Evolutionary conservation across 2,113 vertebrate genomes (phyloP).

Genomic region (Syngnathus floridae): DNA sequence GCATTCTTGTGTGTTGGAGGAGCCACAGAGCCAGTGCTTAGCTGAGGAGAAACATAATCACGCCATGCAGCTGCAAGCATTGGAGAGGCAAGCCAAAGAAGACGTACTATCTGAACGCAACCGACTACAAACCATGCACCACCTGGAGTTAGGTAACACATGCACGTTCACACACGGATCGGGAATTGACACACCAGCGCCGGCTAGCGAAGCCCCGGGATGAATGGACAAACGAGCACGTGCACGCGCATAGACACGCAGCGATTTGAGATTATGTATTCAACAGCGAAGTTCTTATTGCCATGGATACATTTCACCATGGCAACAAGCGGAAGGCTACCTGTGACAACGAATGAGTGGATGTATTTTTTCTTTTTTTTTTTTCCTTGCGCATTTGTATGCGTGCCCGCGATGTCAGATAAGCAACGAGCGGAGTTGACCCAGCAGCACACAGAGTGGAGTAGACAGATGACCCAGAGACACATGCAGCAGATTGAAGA

Average conservation of each 20-base stretch:
- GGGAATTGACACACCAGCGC: background rate
- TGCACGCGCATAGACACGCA: conserved; percentile 8
- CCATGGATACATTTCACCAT: conserved; percentile 67
- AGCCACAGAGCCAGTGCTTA: conserved; percentile 71
- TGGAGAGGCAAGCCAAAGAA: conserved; percentile 78
- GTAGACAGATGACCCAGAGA: conserved; percentile 73
- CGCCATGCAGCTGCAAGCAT: conserved; percentile 70
- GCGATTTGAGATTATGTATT: conserved; percentile 49
- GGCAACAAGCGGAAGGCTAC: conserved; percentile 60
- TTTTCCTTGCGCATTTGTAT: conserved; percentile 2
- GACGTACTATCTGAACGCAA: conserved; percentile 78
- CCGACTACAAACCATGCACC: conserved; percentile 77
- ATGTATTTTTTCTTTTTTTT: conserved; percentile 23
- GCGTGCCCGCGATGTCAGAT: conserved; percentile 64
- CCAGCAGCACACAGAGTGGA: conserved; percentile 79
- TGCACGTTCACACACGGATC: conserved; percentile 9
- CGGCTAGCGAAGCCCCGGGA: background rate
- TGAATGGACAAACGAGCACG: conserved; percentile 12
- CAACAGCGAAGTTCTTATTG: conserved; percentile 56
- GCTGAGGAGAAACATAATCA: conserved; percentile 75
- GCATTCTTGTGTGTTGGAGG: conserved; percentile 52
- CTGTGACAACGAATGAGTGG: conserved; percentile 44
- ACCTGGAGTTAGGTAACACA: conserved; percentile 78
- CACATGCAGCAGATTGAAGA: conserved; percentile 84
- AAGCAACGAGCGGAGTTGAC: conserved; percentile 80